Evolutionary conservation across 2,113 vertebrate species (phyloP), one percentile per base, ranked within the genome.

Genomic region (Hiodon alosoides): DNA sequence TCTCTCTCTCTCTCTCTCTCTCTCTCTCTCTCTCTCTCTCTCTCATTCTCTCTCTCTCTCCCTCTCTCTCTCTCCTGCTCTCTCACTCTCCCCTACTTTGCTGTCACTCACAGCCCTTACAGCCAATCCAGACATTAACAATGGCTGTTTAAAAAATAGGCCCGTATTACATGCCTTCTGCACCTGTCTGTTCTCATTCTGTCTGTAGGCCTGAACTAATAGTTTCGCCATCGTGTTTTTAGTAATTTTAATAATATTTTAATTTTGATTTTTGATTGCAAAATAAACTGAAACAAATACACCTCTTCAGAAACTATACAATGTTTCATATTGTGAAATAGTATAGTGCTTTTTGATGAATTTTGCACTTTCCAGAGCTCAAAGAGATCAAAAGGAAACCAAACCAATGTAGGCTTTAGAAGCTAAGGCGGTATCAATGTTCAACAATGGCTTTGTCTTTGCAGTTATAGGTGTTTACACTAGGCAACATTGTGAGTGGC

Each of bases 1-100:
- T 81, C 72, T 72, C 14, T 31, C 79, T 80, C 69, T 75, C 72
- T 67, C 79, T 69, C 69, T 47, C 60, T 31, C 31, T 31, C 60
- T 16, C 3, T 62, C 17, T 8, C 17, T 46, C 3, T 47, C 31
- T 66, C 64, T 66, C 64, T 66, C 61, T 64, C 64, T 66, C 9
- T 66, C 31, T n/a, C n/a, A n/a, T n/a, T n/a, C n/a, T 31, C 31
- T 31, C 60, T 16, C 3, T 62, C 17, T 8, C 17, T 46, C 3
- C 9, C 31, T 66, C 64, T 66, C 64, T 66, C 61, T 64, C 64
- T 66, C 9, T 66, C 31, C 13, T 31, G 10, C 64, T 48, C 64
- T 47, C 31, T 31, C 31, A 31, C 31, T 31, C 31, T 31, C 31
- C 31, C 60, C 55, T 9, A 71, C 70, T 71, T 57, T 46, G 58